A percentile compares a stretch with the other conserved stretches of the same genome.
These are phyloP conservation scores for Germaria angustata DNA, from an alignment of 2,888 invertebrate species.

Conservation along the genomic window DNA sequence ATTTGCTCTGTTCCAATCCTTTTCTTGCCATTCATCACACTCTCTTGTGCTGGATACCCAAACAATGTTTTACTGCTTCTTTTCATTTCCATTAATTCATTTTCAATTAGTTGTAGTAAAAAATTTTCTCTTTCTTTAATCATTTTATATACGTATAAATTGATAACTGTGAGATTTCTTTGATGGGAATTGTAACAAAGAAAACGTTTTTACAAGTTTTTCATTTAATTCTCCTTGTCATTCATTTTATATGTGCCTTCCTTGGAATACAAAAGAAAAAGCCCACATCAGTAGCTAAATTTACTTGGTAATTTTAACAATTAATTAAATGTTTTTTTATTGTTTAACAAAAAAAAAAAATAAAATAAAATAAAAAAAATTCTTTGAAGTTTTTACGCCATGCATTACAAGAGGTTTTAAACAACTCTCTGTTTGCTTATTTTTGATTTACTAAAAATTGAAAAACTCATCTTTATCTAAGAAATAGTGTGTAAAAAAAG, in stretches of 20 bases:
- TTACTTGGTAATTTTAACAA: conserved; percentile 61
- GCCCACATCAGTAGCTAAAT: conserved; percentile 57
- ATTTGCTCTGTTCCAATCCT: too few species aligned
- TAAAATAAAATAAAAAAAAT: conserved; percentile 19
- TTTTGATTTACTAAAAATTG: not conserved
- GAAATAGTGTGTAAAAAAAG: conserved; percentile 56
- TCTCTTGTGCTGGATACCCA: not conserved
- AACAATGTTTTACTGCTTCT: not conserved
- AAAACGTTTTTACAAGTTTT: not conserved
- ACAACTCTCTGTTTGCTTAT: not conserved
- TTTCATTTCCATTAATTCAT: not conserved
- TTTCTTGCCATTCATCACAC: too few species aligned
- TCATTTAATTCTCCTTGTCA: not conserved
- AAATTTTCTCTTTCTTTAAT: not conserved
- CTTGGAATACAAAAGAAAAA: not conserved
- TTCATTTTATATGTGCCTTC: not conserved
- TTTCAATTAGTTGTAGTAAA: not conserved
- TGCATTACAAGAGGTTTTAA: conserved; percentile 28
- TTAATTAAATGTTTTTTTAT: conserved; percentile 61
- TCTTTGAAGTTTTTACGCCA: conserved; percentile 61
- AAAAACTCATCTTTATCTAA: conserved; percentile 25
- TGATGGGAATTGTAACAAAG: not conserved
- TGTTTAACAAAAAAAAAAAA: not conserved
- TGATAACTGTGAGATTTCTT: conserved; percentile 39
- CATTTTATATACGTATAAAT: conserved; percentile 18